phyloP scores from a whole-genome alignment of 1,140 invertebrate species.

The Drosophila oshimai region DNA sequence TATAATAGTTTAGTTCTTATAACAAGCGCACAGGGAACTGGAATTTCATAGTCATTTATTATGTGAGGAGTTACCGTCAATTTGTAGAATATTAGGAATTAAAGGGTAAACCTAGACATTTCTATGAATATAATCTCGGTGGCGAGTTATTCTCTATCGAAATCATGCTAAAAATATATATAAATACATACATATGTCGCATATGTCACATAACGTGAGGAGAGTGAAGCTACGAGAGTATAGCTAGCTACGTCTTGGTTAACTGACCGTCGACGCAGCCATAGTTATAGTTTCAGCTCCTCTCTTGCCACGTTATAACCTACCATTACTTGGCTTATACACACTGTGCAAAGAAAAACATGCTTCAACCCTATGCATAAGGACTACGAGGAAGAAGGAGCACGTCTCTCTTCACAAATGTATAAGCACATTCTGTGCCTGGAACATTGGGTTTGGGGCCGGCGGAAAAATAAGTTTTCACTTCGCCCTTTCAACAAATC shows the following conservation, averaged over 20 bases:
- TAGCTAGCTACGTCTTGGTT: background rate
- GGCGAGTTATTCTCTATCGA: conserved; percentile 71
- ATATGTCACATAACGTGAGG: conserved; percentile 11
- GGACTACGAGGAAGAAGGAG: background rate
- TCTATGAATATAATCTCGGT: conserved; percentile 72
- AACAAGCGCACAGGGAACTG: conserved; percentile 68
- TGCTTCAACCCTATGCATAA: background rate
- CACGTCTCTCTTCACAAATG: background rate
- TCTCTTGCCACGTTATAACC: conserved; percentile 16
- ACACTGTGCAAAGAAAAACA: background rate
- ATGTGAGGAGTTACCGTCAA: conserved; percentile 16
- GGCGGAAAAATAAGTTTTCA: background rate
- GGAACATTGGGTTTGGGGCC: background rate
- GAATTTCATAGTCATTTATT: conserved; percentile 39
- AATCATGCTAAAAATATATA: conserved; percentile 45
- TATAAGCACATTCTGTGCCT: background rate
- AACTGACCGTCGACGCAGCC: background rate
- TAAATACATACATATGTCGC: conserved; percentile 39
- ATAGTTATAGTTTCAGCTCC: background rate
- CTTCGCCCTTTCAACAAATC: background rate
- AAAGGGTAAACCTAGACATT: conserved; percentile 39
- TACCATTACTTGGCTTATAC: conserved; percentile 13
- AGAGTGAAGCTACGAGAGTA: background rate
- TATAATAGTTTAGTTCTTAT: conserved; percentile 55
- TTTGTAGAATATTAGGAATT: conserved; percentile 49